These are phyloP conservation scores for Zaprionus obscuricornis DNA, from an alignment of 2,888 invertebrate genomes.

Conservation along the genomic window DNA sequence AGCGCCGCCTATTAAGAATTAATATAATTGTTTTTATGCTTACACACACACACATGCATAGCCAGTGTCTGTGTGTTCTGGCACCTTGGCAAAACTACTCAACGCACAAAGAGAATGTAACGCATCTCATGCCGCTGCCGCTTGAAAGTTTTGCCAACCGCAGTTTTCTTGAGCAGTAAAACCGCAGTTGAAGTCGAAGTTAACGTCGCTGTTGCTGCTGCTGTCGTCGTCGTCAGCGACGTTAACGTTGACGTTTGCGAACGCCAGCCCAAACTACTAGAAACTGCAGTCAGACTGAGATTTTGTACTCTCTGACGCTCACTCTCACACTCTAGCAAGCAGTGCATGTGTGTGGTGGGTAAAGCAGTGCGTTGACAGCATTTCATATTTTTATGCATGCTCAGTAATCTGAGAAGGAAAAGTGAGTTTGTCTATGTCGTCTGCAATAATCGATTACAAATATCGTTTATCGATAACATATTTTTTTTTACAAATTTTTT, in stretches of 20 bases:
- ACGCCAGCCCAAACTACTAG: constrained; percentile 15
- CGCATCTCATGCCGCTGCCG: too few relatives aligned
- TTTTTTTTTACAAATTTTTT: too few relatives aligned
- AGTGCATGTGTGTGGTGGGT: not conserved
- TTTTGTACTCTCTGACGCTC: too few relatives aligned
- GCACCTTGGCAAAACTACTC: constrained; percentile 21
- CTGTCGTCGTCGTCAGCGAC: too few relatives aligned
- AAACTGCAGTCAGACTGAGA: constrained; percentile 52
- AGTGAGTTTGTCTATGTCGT: too few relatives aligned
- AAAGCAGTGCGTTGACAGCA: constrained; percentile 24
- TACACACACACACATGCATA: not conserved
- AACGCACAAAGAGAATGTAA: constrained; percentile 6
- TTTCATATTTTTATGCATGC: constrained; percentile 35
- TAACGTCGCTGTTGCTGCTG: not conserved
- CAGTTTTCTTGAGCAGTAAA: constrained; percentile 51
- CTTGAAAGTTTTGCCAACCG: constrained; percentile 40
- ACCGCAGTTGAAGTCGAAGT: constrained; percentile 53
- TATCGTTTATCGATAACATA: too few relatives aligned
- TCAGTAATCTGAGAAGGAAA: too few relatives aligned
- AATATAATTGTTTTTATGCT: constrained; percentile 48
- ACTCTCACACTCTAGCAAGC: too few relatives aligned
- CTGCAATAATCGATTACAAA: too few relatives aligned
- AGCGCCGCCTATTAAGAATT: constrained; percentile 23
- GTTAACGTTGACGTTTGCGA: not conserved
- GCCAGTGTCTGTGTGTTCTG: constrained; percentile 16